phyloP scores from a whole-genome alignment of 2,113 vertebrate genomes.

The Nipponia nippon region DNA sequence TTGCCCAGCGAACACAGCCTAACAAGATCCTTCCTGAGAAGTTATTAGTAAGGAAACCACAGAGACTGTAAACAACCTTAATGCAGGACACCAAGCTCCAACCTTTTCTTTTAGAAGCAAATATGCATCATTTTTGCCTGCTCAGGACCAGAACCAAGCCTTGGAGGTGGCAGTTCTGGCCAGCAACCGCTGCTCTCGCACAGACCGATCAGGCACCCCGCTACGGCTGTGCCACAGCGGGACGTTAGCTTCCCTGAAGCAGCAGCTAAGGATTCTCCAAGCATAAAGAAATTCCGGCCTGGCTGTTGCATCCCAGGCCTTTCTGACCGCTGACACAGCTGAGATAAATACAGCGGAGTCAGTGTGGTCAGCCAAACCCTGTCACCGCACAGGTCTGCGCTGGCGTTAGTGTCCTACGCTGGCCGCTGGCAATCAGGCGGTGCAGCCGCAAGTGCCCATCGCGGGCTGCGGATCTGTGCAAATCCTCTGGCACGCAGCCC shows the following conservation, averaged over 20 bases:
- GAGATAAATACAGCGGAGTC: not conserved
- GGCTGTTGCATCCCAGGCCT: not conserved
- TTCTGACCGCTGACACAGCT: not conserved
- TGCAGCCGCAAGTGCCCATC: not conserved
- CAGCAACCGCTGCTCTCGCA: not conserved
- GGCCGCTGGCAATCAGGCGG: not conserved
- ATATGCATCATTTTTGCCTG: not conserved
- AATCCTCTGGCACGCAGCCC: not conserved
- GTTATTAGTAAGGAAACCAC: not conserved
- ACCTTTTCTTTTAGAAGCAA: not conserved
- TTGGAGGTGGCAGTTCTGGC: not conserved
- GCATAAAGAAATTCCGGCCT: not conserved
- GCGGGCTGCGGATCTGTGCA: not conserved
- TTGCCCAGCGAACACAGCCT: not conserved
- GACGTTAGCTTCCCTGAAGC: not conserved
- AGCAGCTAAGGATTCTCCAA: not conserved
- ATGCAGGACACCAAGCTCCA: not conserved
- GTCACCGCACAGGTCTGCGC: not conserved
- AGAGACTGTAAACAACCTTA: not conserved
- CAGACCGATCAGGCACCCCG: accelerated
- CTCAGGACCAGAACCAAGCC: not conserved
- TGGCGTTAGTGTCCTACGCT: not conserved
- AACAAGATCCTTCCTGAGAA: not conserved
- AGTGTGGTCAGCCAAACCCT: not conserved
- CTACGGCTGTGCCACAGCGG: not conserved